Evolutionary conservation across 2,113 vertebrate genomes (phyloP).

Genomic region (Microtus ochrogaster): DNA sequence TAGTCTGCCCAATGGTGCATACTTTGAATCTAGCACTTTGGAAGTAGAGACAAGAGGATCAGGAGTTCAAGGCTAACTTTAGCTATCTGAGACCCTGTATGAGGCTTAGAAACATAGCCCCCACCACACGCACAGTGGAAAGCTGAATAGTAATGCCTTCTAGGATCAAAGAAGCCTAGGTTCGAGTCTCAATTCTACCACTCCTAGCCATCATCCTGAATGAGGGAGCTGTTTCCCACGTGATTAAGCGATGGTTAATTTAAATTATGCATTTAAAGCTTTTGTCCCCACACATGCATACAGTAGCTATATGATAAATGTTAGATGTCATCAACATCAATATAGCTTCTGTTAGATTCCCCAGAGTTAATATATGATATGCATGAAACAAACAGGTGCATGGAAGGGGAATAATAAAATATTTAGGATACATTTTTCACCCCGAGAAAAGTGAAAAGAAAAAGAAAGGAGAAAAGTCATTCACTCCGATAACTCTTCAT

Average conservation of each 20-base stretch:
- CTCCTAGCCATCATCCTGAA: background rate
- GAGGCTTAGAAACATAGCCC: background rate
- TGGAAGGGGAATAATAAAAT: background rate
- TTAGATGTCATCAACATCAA: background rate
- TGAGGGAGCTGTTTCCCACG: background rate
- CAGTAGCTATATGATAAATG: background rate
- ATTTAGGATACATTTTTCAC: background rate
- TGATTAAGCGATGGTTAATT: background rate
- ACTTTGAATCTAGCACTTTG: background rate
- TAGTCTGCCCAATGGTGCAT: background rate
- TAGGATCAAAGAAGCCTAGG: background rate
- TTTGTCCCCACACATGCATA: background rate
- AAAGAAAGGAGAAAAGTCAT: background rate
- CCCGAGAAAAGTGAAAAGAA: background rate
- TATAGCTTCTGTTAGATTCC: background rate
- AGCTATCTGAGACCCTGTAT: background rate
- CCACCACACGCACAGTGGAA: accelerated
- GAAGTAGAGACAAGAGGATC: background rate
- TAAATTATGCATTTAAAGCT: background rate
- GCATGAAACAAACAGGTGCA: background rate
- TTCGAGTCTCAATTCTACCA: background rate
- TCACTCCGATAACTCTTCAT: background rate
- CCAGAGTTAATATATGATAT: background rate
- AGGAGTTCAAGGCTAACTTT: background rate
- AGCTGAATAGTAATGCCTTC: background rate